Conservation (phyloP, 2,797 vertebrate species). For the Tenualosa thibaudeaui region DNA sequence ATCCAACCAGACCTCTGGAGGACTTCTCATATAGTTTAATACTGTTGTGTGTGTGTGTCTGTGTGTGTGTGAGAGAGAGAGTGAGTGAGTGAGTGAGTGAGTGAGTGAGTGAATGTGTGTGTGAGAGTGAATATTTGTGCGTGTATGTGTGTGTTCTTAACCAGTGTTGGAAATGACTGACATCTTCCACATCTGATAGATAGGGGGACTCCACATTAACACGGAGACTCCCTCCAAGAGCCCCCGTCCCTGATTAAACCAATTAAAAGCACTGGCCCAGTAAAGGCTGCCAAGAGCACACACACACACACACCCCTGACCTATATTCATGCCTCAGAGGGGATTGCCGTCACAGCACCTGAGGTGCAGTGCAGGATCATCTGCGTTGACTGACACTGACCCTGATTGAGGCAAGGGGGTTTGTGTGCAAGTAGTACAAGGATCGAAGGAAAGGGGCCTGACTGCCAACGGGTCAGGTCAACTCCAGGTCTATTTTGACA, state of each 20-base stretch:
- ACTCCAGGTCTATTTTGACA: slow-evolving; percentile 12
- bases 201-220: background rate
- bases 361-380: background rate
- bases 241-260: slow-evolving; percentile 35
- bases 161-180: background rate
- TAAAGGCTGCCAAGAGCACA: slow-evolving; percentile 31
- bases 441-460: background rate
- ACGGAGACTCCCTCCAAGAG: background rate
- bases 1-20: background rate
- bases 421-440: background rate
- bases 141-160: background rate
- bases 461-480: background rate
- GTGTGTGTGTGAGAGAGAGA: background rate
- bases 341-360: background rate
- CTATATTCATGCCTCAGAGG: slow-evolving; percentile 37
- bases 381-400: slow-evolving; percentile 32
- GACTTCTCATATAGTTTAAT: background rate
- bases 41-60: background rate
- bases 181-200: slow-evolving; percentile 14
- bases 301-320: slow-evolving; percentile 29
- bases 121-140: background rate
- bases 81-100: background rate
- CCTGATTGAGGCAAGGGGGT: slow-evolving; percentile 30
- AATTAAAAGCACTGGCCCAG: slow-evolving; percentile 40
- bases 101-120: background rate